Evolutionary conservation across 1,140 invertebrate species (phyloP), one percentile per base, ranked within the genome.

Genomic region (Panagrolaimus sp.): DNA sequence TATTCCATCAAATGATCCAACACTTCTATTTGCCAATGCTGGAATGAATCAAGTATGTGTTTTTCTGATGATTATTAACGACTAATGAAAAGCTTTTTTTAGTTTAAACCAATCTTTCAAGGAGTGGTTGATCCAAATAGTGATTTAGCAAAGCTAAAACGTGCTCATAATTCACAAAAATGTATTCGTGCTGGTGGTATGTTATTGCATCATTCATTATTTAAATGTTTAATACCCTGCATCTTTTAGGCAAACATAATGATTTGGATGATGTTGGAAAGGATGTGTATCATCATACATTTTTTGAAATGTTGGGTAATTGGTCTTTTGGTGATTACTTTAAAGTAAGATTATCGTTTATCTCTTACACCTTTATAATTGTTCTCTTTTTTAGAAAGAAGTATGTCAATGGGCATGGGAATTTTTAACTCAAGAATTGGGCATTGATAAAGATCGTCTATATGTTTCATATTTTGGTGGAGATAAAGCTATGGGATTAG

Each of bases 281-380:
- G 87, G 96, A 99, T 88, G 93, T 97, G 0, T 98, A 98, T 80
- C 96, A 99, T 88, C 96, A 99, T 81, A 98, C 96, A 1, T 99
- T 98, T 85, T 99, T 99, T 87, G 96, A 99, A 87, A 99, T 99
- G 96, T 88, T 99, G 86, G 96, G 96, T 23, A 99, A 98, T 83
- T 99, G 96, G 96, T 98, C 95, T 7, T 99, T 99, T 87, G 95
- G 96, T 38, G 95, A 98, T 85, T 99, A 98, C 85, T 98, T 98
- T 84, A 99, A 98, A 85, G 89, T 90, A 11, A 11, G 51, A 2
- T 38, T 57, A 20, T 57, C 8, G 16, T 25, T 20, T 2, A 25
- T 1, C 20, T 9, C 71, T 57, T n/a, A 70, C 23, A n/a, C 23
- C 23, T 31, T 68, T 66, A 70, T 42, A 20, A 57, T 57, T 9